phyloP scores from a whole-genome alignment of 2,113 vertebrate genomes.

The Anhinga rufa region DNA sequence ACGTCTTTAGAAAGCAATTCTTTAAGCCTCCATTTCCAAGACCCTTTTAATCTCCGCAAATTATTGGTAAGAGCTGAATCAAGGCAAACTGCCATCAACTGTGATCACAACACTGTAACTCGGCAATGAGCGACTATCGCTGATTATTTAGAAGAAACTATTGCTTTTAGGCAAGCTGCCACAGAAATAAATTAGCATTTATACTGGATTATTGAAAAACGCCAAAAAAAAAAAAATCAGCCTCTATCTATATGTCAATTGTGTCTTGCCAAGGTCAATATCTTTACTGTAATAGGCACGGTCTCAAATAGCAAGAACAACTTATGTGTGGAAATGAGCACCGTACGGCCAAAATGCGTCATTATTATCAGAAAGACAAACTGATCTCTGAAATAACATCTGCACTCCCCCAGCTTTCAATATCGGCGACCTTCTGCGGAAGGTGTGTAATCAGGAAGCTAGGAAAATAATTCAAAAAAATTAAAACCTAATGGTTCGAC shows the following conservation, averaged over 20 bases:
- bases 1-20: conserved; percentile 54
- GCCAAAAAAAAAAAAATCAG: not conserved
- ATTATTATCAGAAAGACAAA: not conserved
- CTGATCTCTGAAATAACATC: not conserved
- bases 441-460: not conserved
- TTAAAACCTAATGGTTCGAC: not conserved
- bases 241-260: conserved; percentile 17
- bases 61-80: conserved; percentile 14
- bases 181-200: conserved; percentile 20
- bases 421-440: not conserved
- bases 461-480: not conserved
- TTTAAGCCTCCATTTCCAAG: conserved; percentile 2
- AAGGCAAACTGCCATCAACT: conserved; percentile 17
- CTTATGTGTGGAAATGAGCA: not conserved
- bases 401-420: not conserved
- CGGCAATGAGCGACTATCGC: not conserved
- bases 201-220: not conserved
- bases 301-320: not conserved
- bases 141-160: conserved; percentile 29
- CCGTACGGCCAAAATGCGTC: not conserved
- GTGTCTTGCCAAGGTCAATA: conserved; percentile 1
- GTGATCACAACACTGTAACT: not conserved
- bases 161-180: not conserved
- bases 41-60: conserved; percentile 66
- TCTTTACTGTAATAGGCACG: not conserved